phyloP scores from a whole-genome alignment of 2,888 invertebrate genomes.

The Cantharis lateralis region DNA sequence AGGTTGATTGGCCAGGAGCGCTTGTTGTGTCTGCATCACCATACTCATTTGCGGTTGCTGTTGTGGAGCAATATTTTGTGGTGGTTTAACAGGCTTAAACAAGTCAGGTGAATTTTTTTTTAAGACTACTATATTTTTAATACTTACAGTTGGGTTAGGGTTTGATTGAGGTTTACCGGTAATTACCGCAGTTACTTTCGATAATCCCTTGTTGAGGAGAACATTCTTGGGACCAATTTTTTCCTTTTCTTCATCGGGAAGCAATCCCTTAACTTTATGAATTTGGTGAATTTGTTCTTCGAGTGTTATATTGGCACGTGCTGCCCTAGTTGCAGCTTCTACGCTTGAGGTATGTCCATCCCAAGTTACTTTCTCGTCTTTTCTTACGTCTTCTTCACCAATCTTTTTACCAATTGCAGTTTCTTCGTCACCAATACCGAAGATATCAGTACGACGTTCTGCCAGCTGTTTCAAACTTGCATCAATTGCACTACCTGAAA shows the following conservation, averaged over 20 bases:
- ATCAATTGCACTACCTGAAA: constrained; percentile 83
- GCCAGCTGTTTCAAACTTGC: constrained; percentile 94
- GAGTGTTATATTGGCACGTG: constrained; percentile 91
- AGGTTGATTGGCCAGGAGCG: constrained; percentile 58
- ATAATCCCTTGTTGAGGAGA: constrained; percentile 47
- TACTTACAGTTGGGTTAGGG: constrained; percentile 32
- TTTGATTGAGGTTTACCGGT: constrained; percentile 54
- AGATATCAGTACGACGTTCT: constrained; percentile 99
- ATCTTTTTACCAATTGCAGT: constrained; percentile 99
- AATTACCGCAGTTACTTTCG: constrained; percentile 52
- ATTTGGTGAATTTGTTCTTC: constrained; percentile 98
- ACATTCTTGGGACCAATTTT: constrained; percentile 93
- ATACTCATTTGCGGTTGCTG: constrained; percentile 27
- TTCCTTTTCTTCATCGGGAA: constrained; percentile 95
- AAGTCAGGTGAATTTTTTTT: not conserved
- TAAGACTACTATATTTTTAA: constrained; percentile 9
- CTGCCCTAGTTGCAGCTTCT: constrained; percentile 92
- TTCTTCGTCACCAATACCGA: constrained; percentile 98
- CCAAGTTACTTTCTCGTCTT: constrained; percentile 95
- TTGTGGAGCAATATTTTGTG: constrained; percentile 55
- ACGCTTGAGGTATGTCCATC: constrained; percentile 98
- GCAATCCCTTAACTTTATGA: constrained; percentile 89
- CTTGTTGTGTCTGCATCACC: constrained; percentile 55
- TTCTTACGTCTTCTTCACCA: constrained; percentile 80
- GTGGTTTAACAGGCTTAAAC: constrained; percentile 49